Percentiles rank a stretch among this genome's conserved stretches.
phyloP scores from a whole-genome alignment of 1,140 invertebrate genomes.

The Goniozus legneri region DNA sequence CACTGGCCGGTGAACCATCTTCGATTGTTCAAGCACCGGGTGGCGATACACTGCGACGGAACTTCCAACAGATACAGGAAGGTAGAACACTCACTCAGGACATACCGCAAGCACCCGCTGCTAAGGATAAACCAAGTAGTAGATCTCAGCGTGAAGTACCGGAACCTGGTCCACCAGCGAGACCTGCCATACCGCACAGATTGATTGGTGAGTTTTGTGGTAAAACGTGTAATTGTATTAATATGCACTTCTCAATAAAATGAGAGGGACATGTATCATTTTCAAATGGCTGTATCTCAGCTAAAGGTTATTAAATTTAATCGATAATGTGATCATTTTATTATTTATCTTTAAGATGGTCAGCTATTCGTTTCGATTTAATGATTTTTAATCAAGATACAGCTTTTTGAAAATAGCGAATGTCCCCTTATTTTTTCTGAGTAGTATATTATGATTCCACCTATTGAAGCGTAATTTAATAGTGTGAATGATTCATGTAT shows the following conservation, averaged over 20 bases:
- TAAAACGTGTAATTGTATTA: background rate
- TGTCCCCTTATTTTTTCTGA: too few relatives aligned
- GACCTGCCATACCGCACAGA: constrained; percentile 83
- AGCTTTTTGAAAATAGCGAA: too few relatives aligned
- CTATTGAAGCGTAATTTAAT: too few relatives aligned
- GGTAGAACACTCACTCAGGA: constrained; percentile 66
- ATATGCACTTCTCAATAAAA: constrained; percentile 8
- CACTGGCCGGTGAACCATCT: constrained; percentile 80
- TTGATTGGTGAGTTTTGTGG: constrained; percentile 63
- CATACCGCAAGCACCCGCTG: constrained; percentile 54
- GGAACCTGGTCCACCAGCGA: constrained; percentile 77
- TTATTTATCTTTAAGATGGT: too few relatives aligned
- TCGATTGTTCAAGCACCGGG: constrained; percentile 86
- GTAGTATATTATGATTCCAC: too few relatives aligned
- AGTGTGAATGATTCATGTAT: too few relatives aligned
- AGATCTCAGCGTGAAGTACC: constrained; percentile 55
- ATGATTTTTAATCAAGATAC: too few relatives aligned
- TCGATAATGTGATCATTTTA: background rate
- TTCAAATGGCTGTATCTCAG: too few relatives aligned
- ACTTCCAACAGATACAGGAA: constrained; percentile 97
- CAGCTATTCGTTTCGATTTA: too few relatives aligned
- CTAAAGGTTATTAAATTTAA: too few relatives aligned
- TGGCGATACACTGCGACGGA: constrained; percentile 87
- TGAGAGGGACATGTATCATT: too few relatives aligned
- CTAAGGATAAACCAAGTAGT: constrained; percentile 54